Evolutionary conservation across 2,113 vertebrate genomes (phyloP).

Genomic region (Dunckerocampus dactyliophorus): DNA sequence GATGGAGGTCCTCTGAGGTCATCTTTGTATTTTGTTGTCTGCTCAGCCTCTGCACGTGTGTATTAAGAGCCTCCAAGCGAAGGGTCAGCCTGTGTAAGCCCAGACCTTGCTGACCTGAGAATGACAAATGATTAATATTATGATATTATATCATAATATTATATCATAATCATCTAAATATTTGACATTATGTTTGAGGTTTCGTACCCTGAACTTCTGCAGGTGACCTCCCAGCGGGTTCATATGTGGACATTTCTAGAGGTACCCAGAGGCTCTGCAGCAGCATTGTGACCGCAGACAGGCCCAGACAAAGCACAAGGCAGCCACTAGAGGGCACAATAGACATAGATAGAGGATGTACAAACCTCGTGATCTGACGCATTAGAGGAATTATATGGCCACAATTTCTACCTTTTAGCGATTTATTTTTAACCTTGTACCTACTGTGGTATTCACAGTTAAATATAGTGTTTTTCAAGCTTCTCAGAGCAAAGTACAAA

Average conservation of each 20-base stretch:
- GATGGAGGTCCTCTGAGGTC: constrained; percentile 46
- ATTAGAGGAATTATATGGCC: constrained; percentile 1
- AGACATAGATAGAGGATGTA: too few relatives aligned
- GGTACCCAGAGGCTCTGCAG: constrained; percentile 68
- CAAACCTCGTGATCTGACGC: too few relatives aligned
- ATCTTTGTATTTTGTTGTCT: constrained; percentile 39
- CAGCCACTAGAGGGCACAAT: constrained; percentile 60
- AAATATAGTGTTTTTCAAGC: too few relatives aligned
- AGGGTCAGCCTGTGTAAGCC: constrained; percentile 51
- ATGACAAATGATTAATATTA: not conserved
- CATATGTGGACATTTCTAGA: constrained; percentile 33
- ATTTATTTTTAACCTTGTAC: not conserved
- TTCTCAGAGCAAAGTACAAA: too few relatives aligned
- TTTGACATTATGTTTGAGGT: not conserved
- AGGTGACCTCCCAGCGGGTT: constrained; percentile 46
- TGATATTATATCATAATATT: too few relatives aligned
- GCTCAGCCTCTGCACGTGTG: constrained; percentile 61
- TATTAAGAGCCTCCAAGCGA: constrained; percentile 60
- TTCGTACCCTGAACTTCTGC: constrained; percentile 52
- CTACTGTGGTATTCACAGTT: too few relatives aligned
- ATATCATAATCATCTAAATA: too few relatives aligned
- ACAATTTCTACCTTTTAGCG: not conserved
- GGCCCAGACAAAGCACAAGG: constrained; percentile 60
- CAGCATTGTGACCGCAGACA: constrained; percentile 60
- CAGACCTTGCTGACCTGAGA: constrained; percentile 40